Base-by-base conservation (phyloP, 1,140 invertebrate genomes). In the Archivesica marissinica region DNA sequence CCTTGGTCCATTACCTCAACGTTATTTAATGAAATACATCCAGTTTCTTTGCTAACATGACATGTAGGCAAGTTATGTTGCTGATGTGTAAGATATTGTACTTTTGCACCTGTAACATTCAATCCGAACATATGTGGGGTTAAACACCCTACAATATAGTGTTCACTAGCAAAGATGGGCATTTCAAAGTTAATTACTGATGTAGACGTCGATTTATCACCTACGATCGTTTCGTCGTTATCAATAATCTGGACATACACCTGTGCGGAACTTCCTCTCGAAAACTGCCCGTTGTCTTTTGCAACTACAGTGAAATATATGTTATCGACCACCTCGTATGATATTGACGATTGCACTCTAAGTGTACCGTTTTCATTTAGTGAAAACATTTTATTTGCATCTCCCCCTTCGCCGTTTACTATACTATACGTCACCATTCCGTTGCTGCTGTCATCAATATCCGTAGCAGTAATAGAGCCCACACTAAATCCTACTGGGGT, bases 101-200 rank as follows among this genome's bases (percentile, higher is more conserved):
- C 61, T 13, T 52, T 77, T 30, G 1, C 1, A 4, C 28, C 35
- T 2, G 72, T 39, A 13, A 56, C 38, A 30, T 54, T 70, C 0
- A 85, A 15, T 0, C 59, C 61, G 56, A 85, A 77, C 72, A 85
- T 77, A 28, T 85, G 28, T 3, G 82, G 75, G 20, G 25, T 76
- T 25, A 85, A 47, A 54, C 47, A 68, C 7, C 47, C 47, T 28
- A 85, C 56, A 25, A 25, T 28, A 77, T 77, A 85, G 25, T 75
- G 41, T 13, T 30, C 11, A n/a, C n/a, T 25, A 0, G 74, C 74
- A 39, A n/a, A 25, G 0, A 25, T 4, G 20, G 82, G 82, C 30
- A 85, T 77, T 52, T 85, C 82, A n/a, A 85, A 33, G 13, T 68
- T 70, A 4, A 85, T 85, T 6, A 85, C 23, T n/a, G 68, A n/a